phyloP scores from a whole-genome alignment of 2,888 invertebrate species.

The Callinectes sapidus region DNA sequence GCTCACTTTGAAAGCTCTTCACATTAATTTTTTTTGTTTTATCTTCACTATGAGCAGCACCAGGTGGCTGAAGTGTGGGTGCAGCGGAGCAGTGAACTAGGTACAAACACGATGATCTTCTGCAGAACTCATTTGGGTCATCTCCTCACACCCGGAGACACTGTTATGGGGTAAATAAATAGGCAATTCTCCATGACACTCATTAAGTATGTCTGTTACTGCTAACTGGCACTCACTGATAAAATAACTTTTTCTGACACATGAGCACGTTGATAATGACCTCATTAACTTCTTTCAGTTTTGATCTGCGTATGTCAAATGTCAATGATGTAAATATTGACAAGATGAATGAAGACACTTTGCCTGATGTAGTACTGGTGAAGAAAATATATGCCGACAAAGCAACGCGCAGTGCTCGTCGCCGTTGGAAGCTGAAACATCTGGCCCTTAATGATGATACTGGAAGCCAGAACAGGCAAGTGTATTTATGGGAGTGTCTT shows the following conservation, averaged over 20 bases:
- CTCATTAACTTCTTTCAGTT: constrained; percentile 79
- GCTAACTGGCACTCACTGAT: not conserved
- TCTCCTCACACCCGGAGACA: constrained; percentile 93
- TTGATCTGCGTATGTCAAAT: constrained; percentile 92
- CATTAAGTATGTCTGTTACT: not conserved
- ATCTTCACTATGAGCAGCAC: constrained; percentile 53
- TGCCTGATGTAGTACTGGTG: constrained; percentile 96
- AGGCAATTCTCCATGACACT: not conserved
- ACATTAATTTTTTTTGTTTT: not conserved
- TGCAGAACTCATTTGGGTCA: constrained; percentile 96
- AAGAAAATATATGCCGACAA: constrained; percentile 90
- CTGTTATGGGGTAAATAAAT: constrained; percentile 86
- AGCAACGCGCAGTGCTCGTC: constrained; percentile 83
- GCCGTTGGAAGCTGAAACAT: constrained; percentile 93
- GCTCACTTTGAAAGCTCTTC: too few relatives aligned
- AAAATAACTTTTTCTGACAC: not conserved
- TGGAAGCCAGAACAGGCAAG: constrained; percentile 70
- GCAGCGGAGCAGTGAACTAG: constrained; percentile 89
- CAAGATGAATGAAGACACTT: constrained; percentile 80
- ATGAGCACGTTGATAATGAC: not conserved
- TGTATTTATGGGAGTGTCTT: not conserved
- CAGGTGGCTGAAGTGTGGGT: constrained; percentile 97
- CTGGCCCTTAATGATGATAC: constrained; percentile 79
- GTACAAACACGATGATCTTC: constrained; percentile 86
- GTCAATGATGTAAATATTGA: constrained; percentile 93